A percentile compares a stretch with the other conserved stretches of the same genome.
These are phyloP conservation scores for Musca vetustissima DNA, from an alignment of 1,140 invertebrate species.

Conservation along the genomic window DNA sequence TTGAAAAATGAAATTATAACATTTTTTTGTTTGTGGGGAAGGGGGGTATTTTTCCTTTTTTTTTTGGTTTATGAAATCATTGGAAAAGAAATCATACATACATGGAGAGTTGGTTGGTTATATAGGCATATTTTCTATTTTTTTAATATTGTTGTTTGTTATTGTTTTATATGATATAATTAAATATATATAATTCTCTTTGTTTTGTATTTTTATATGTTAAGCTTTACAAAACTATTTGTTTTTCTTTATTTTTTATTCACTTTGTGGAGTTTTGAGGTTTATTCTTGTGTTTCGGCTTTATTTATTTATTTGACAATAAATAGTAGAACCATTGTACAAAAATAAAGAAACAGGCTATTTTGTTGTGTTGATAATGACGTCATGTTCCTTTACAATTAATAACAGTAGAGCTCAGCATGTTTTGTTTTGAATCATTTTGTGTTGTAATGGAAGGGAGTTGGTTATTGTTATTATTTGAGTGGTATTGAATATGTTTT, in stretches of 20 bases:
- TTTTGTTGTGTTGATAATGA: background rate
- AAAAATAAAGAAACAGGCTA: slow-evolving; percentile 2
- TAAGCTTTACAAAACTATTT: slow-evolving; percentile 15
- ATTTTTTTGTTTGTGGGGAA: too few relatives aligned
- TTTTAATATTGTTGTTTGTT: too few relatives aligned
- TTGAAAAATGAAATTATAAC: too few relatives aligned
- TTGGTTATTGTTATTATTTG: background rate
- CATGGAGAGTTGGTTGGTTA: too few relatives aligned
- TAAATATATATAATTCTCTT: too few relatives aligned
- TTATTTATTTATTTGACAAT: slow-evolving; percentile 15
- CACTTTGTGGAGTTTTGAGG: slow-evolving; percentile 20
- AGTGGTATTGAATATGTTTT: background rate
- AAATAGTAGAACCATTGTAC: slow-evolving; percentile 7
- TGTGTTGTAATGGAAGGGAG: too few relatives aligned
- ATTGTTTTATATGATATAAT: too few relatives aligned
- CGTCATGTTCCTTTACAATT: background rate
- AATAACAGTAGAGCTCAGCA: slow-evolving; percentile 10
- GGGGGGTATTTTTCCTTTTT: too few relatives aligned
- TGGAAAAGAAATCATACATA: too few relatives aligned
- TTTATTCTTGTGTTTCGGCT: slow-evolving; percentile 4
- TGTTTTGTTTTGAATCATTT: background rate
- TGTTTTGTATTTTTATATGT: slow-evolving; percentile 1
- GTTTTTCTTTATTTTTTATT: background rate
- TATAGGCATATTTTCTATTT: too few relatives aligned
- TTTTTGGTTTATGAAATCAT: too few relatives aligned